Percentiles rank a stretch among this genome's conserved stretches.
These are phyloP conservation scores for Canis aureus DNA, from an alignment of 2,113 vertebrate genomes.

Conservation along the genomic window DNA sequence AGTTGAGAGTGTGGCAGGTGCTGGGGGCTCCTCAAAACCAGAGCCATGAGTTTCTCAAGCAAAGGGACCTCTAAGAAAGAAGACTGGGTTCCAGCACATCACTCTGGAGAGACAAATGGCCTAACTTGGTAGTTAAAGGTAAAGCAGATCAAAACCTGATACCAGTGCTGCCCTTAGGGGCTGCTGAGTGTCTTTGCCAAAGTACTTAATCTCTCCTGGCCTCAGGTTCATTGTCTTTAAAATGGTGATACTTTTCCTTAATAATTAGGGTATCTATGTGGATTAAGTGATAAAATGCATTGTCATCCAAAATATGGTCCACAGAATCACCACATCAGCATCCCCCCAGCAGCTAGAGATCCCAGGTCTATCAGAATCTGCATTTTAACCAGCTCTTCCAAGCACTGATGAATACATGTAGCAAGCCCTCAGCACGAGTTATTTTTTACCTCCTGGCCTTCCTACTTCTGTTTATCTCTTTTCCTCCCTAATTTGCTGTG, in stretches of 20 bases:
- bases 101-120: neutral
- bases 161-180: neutral
- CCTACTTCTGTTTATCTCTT: neutral
- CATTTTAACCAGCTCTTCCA: neutral
- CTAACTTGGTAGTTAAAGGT: neutral
- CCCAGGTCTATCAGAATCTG: neutral
- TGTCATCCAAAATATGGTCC: neutral
- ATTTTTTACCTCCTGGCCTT: neutral
- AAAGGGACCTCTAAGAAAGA: neutral
- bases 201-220: neutral
- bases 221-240: neutral
- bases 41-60: neutral
- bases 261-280: neutral
- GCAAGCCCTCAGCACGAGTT: neutral
- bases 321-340: neutral
- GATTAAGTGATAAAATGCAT: neutral
- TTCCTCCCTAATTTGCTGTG: neutral
- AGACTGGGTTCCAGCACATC: neutral
- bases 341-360: neutral
- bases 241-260: neutral
- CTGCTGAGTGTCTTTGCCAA: neutral
- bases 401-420: neutral
- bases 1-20: neutral
- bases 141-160: too few relatives aligned
- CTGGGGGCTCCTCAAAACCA: neutral